A percentile compares a stretch with the other conserved stretches of the same genome.
Conservation (phyloP, 2,888 invertebrate species). For the Atherix ibis region DNA sequence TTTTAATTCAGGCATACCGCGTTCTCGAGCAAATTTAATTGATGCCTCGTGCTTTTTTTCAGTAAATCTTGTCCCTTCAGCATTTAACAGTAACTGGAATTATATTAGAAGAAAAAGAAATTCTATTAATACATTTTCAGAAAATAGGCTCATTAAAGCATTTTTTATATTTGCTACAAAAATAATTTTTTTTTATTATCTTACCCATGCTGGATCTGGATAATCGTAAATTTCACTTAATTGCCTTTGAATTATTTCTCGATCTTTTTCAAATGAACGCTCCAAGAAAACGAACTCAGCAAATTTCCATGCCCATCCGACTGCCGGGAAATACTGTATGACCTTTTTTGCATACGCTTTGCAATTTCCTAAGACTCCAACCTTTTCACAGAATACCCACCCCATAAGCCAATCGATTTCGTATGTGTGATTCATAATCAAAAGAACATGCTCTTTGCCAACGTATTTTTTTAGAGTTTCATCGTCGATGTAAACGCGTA, state of each 20-base stretch:
- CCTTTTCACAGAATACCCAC: slow-evolving; percentile 76
- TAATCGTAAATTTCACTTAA: slow-evolving; percentile 70
- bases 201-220: slow-evolving; percentile 81
- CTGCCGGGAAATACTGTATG: slow-evolving; percentile 75
- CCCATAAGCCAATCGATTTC: slow-evolving; percentile 94
- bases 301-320: slow-evolving; percentile 96
- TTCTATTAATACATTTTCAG: background rate
- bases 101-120: slow-evolving; percentile 1
- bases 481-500: slow-evolving; percentile 60
- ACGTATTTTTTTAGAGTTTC: slow-evolving; percentile 61
- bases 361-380: slow-evolving; percentile 74
- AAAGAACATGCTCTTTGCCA: slow-evolving; percentile 78
- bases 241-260: slow-evolving; percentile 61
- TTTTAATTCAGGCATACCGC: slow-evolving; percentile 69
- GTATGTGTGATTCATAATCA: slow-evolving; percentile 88
- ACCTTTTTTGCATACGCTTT: slow-evolving; percentile 92
- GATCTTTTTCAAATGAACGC: slow-evolving; percentile 82
- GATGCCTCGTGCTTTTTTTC: slow-evolving; percentile 73
- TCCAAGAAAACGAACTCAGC: slow-evolving; percentile 89
- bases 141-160: slow-evolving; percentile 1
- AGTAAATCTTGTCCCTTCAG: slow-evolving; percentile 89
- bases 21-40: slow-evolving; percentile 70
- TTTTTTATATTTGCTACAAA: too few relatives aligned
- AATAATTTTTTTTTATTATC: slow-evolving; percentile 16
- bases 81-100: slow-evolving; percentile 65